These are phyloP conservation scores for Aramus guarauna DNA, from an alignment of 2,113 vertebrate genomes.

Conservation along the genomic window DNA sequence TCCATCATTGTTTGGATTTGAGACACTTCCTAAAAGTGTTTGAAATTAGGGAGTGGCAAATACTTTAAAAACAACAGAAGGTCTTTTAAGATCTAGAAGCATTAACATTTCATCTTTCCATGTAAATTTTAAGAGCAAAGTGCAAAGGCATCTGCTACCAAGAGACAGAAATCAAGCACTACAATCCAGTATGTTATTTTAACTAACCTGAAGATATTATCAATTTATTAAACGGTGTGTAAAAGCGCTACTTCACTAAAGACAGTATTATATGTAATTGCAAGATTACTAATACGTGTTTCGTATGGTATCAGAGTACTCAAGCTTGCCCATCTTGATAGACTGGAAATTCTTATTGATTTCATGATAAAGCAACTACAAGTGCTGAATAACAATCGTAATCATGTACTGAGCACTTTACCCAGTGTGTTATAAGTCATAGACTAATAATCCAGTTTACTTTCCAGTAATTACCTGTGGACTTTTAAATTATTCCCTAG, in stretches of 20 bases:
- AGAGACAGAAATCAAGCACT: background rate
- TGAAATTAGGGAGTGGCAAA: background rate
- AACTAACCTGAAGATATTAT: background rate
- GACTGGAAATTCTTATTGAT: slow-evolving; percentile 44
- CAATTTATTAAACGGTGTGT: background rate
- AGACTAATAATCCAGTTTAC: slow-evolving; percentile 36
- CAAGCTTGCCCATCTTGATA: background rate
- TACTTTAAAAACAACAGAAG: background rate
- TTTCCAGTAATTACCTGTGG: slow-evolving; percentile 51
- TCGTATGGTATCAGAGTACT: background rate
- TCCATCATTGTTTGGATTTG: background rate
- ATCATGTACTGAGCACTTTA: background rate
- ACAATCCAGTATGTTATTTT: background rate
- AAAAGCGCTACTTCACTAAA: background rate
- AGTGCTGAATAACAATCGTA: slow-evolving; percentile 33
- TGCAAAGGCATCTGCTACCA: background rate
- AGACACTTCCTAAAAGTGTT: background rate
- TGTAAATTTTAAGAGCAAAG: background rate
- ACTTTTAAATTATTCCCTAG: slow-evolving; percentile 29
- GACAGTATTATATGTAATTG: background rate
- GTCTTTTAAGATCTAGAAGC: background rate
- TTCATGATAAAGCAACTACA: slow-evolving; percentile 45
- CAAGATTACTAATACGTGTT: background rate
- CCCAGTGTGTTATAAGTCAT: background rate
- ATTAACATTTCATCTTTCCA: background rate